A percentile compares a stretch with the other conserved stretches of the same genome.
Evolutionary conservation across 2,797 vertebrate genomes (phyloP).

Genomic region (Lemur catta): DNA sequence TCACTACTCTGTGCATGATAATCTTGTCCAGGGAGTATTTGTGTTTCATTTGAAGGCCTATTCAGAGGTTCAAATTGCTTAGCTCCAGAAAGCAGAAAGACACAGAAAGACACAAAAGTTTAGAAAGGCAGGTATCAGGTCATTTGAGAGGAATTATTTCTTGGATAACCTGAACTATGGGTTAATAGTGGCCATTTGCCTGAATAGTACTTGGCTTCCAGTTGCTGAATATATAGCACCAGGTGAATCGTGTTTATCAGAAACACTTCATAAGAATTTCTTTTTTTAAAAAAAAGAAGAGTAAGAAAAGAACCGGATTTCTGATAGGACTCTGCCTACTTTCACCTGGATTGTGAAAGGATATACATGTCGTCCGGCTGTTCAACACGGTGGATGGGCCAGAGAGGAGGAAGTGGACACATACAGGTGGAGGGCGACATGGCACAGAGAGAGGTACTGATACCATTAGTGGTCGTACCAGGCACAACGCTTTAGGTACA

Average conservation of each 20-base stretch:
- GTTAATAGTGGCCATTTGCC: background rate
- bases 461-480: background rate
- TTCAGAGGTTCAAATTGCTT: background rate
- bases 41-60: background rate
- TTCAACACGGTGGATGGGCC: background rate
- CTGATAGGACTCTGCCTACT: background rate
- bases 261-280: background rate
- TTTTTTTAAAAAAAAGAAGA: background rate
- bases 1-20: background rate
- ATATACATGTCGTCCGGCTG: background rate
- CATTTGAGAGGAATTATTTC: background rate
- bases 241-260: background rate
- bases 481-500: background rate
- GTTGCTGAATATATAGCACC: background rate
- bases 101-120: background rate
- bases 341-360: background rate
- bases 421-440: too few relatives aligned
- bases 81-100: background rate
- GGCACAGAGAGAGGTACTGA: background rate
- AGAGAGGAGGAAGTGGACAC: background rate
- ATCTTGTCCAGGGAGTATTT: background rate
- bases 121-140: background rate
- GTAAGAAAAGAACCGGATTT: background rate
- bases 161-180: background rate
- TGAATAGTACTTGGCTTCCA: background rate